Evolutionary conservation across 1,140 invertebrate species (phyloP), one percentile per base, ranked within the genome.

Genomic region (Camponotus vicinus): DNA sequence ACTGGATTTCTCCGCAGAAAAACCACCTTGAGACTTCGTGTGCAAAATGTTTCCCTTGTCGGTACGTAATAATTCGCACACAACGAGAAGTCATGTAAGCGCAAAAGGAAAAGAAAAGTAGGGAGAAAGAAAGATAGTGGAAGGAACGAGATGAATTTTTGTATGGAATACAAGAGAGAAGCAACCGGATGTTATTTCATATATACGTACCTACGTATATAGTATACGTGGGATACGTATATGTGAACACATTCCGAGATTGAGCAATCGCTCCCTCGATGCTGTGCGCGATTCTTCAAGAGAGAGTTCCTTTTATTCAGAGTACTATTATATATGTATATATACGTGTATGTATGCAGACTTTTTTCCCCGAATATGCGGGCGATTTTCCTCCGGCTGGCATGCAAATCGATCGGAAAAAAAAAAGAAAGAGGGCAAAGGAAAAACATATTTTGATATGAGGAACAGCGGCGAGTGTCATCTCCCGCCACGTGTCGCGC

Each of bases 271-370:
- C 78, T 89, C 88, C 75, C 55, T 63, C 73, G 73, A 87, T 61
- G 42, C 79, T 89, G 67, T 45, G 63, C 69, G 84, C 84, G 71
- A 89, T 89, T 89, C 84, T 89, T 86, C 69, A 76, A 88, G 52
- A 78, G 52, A 78, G 80, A 90, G 76, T 88, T 90, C 87, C 80
- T 86, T 88, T 86, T 75, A 79, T 86, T 86, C 87, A 75, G 57
- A 76, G 40, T 78, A 76, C 45, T 69, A 55, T 59, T 77, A 63
- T 45, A 70, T 57, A 59, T 55, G 55, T 37, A 55, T 55, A 55
- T 40, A 55, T 40, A 40, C n/a, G 37, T 69, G 42, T n/a, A 55
- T 40, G 34, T 70, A 80, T 55, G 66, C 73, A 18, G 66, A 87
- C 40, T 61, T 70, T 55, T 73, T 73, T 52, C 86, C 57, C 27